phyloP scores from a whole-genome alignment of 2,113 vertebrate species.

The Eira barbara region DNA sequence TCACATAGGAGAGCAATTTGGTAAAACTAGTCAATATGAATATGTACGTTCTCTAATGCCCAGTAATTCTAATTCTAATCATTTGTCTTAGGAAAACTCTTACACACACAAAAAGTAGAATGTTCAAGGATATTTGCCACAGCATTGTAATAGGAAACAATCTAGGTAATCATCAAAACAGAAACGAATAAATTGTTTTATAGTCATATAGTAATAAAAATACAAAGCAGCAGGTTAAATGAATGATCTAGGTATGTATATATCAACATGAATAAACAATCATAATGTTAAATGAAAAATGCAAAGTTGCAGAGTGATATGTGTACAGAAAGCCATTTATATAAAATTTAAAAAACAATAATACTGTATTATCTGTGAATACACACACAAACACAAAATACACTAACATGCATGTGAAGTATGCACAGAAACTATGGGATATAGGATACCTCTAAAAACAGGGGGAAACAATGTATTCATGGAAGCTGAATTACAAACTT shows the following conservation, averaged over 20 bases:
- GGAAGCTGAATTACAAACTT: neutral
- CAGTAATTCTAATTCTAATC: neutral
- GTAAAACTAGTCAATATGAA: neutral
- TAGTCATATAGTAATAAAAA: neutral
- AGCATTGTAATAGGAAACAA: neutral
- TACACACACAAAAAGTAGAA: neutral
- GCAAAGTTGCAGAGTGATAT: neutral
- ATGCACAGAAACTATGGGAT: neutral
- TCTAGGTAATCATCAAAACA: neutral
- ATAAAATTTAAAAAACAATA: neutral
- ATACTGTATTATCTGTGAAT: neutral
- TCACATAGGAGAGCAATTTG: neutral
- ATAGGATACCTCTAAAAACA: neutral
- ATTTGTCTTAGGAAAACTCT: neutral
- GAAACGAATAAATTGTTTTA: slow-evolving; percentile 2
- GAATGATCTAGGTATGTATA: neutral
- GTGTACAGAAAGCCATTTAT: neutral
- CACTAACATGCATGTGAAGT: neutral
- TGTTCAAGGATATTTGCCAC: neutral
- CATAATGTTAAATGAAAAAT: slow-evolving; percentile 14
- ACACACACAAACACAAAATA: neutral
- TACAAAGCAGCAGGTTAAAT: neutral
- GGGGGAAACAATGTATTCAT: neutral
- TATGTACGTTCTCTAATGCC: neutral
- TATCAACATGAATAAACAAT: slow-evolving; percentile 1